Evolutionary conservation across 37 sponge, comb jelly and placozoan species (phyloP).

Genomic region (Halisarca cf. caerulea): DNA sequence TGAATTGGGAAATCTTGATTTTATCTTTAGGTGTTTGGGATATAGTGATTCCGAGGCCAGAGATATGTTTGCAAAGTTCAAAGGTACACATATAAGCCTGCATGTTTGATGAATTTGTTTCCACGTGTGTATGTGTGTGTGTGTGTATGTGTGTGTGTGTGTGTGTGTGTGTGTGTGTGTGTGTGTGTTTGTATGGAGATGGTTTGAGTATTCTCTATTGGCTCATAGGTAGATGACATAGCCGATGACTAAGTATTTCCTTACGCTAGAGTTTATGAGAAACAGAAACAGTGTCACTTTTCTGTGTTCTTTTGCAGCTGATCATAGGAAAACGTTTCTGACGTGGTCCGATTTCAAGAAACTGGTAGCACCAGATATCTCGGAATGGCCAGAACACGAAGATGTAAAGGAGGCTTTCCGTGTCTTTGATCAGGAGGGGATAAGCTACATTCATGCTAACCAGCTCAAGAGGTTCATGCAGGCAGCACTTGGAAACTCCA

Average conservation of each 20-base stretch:
- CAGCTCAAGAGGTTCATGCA: constrained; percentile 68
- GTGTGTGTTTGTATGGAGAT: too few relatives aligned
- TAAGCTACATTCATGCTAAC: constrained; percentile 62
- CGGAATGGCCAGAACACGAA: constrained; percentile 52
- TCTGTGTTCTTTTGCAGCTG: neutral
- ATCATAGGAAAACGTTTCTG: neutral
- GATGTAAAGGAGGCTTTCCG: constrained; percentile 60
- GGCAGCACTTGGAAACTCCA: constrained; percentile 28
- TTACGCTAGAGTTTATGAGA: too few relatives aligned
- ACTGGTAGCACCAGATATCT: neutral
- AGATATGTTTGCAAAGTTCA: neutral
- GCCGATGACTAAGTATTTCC: too few relatives aligned
- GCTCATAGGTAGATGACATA: too few relatives aligned
- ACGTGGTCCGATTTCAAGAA: constrained; percentile 20
- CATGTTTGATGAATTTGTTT: too few relatives aligned
- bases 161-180: too few relatives aligned
- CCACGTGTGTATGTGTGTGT: too few relatives aligned
- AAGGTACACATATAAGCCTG: neutral
- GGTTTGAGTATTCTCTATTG: too few relatives aligned
- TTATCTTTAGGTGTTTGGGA: constrained; percentile 13
- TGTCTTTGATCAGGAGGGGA: constrained; percentile 74
- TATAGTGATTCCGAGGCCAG: neutral
- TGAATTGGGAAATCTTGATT: neutral
- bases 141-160: too few relatives aligned
- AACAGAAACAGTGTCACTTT: neutral